phyloP scores from a whole-genome alignment of 1,140 invertebrate genomes.

The Conus betulinus region DNA sequence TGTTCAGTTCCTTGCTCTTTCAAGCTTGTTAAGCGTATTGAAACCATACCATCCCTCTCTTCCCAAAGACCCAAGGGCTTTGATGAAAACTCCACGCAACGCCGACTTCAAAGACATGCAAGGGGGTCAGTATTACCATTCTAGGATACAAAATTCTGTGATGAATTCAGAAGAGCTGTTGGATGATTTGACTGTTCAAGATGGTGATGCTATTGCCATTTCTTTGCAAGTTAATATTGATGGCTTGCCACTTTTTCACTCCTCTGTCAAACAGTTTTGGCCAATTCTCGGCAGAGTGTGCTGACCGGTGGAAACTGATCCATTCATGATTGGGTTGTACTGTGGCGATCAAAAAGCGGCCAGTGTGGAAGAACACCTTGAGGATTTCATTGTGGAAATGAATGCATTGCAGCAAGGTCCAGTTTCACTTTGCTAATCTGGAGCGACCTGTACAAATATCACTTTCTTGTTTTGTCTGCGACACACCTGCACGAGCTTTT shows the following conservation, averaged over 20 bases:
- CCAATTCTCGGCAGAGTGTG: slow-evolving; percentile 53
- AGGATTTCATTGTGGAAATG: slow-evolving; percentile 60
- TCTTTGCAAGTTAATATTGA: slow-evolving; percentile 24
- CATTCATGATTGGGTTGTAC: slow-evolving; percentile 53
- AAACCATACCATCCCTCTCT: not conserved
- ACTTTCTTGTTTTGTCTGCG: slow-evolving; percentile 66
- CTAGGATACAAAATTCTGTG: not conserved
- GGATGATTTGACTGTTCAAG: not conserved
- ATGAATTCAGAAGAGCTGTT: not conserved
- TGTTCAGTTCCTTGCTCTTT: not conserved
- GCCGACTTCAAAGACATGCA: not conserved
- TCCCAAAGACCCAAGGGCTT: slow-evolving; percentile 27
- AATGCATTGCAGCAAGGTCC: slow-evolving; percentile 31
- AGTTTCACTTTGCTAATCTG: slow-evolving; percentile 42
- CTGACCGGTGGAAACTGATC: slow-evolving; percentile 13
- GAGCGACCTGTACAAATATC: slow-evolving; percentile 42
- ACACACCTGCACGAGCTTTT: slow-evolving; percentile 74
- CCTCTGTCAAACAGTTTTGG: slow-evolving; percentile 41
- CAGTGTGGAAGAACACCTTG: slow-evolving; percentile 49
- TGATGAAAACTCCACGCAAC: slow-evolving; percentile 1
- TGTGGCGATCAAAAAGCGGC: slow-evolving; percentile 63
- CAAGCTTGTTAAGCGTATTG: not conserved
- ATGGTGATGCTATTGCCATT: not conserved
- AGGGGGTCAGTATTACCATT: slow-evolving; percentile 30
- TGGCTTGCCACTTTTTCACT: slow-evolving; percentile 41